These are phyloP conservation scores for Orgyia antiqua DNA, from an alignment of 2,888 invertebrate genomes.

Conservation along the genomic window DNA sequence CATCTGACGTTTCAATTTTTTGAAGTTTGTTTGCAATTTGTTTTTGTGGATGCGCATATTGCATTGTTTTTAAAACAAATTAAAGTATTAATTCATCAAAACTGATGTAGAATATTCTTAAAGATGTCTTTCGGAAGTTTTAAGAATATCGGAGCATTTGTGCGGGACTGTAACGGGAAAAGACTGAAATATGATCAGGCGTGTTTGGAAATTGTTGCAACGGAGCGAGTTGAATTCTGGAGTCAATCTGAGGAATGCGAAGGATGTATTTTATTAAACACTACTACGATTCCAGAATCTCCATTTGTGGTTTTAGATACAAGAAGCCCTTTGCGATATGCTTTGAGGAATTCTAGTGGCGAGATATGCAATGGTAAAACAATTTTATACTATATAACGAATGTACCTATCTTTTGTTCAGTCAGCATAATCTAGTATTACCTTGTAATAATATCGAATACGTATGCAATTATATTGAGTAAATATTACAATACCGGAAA, in stretches of 20 bases:
- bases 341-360: constrained; percentile 36
- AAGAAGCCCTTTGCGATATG: constrained; percentile 52
- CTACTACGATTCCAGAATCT: constrained; percentile 29
- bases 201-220: constrained; percentile 59
- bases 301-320: constrained; percentile 46
- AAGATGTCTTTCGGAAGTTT: constrained; percentile 54
- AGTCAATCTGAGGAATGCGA: constrained; percentile 70
- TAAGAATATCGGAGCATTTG: constrained; percentile 60
- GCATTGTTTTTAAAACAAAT: constrained; percentile 29
- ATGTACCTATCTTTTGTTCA: no score
- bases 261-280: constrained; percentile 48
- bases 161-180: constrained; percentile 49
- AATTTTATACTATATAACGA: constrained; percentile 17
- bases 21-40: no score
- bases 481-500: no score
- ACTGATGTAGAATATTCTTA: constrained; percentile 34
- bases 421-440: constrained; percentile 13
- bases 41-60: no score
- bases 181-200: constrained; percentile 60
- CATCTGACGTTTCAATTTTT: no score
- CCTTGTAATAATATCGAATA: no score
- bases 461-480: no score
- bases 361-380: constrained; percentile 61
- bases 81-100: constrained; percentile 12
- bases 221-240: constrained; percentile 46